Percentiles rank a stretch among this genome's conserved stretches.
Evolutionary conservation across 2,797 vertebrate genomes (phyloP).

Genomic region (Sorex maritimensis): DNA sequence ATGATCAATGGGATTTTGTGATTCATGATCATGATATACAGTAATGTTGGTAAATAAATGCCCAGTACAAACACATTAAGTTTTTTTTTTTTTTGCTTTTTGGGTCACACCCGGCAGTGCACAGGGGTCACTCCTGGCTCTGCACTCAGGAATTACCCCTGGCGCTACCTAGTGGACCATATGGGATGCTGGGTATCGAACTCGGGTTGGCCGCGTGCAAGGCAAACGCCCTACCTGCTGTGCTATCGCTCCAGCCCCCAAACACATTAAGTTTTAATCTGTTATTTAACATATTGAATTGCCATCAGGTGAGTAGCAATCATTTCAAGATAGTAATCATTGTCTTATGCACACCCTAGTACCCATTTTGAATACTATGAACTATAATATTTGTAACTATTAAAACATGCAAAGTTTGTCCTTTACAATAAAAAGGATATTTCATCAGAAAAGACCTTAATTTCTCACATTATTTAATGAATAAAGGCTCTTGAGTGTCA

Average conservation of each 20-base stretch:
- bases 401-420: not conserved
- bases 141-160: no score
- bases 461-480: not conserved
- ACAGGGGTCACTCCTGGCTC: no score
- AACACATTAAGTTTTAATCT: constrained; percentile 2
- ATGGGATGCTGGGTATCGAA: no score
- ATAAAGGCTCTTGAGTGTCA: not conserved
- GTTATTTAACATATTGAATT: not conserved
- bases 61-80: not conserved
- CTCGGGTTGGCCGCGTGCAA: no score
- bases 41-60: not conserved
- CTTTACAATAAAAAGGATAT: not conserved
- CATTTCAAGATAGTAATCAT: not conserved
- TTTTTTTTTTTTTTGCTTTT: not conserved
- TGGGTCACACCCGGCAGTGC: no score
- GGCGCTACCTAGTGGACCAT: no score
- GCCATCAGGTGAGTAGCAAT: not conserved
- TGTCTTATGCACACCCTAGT: no score
- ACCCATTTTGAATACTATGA: not conserved
- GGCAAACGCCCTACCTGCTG: no score
- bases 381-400: no score
- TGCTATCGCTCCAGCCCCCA: no score
- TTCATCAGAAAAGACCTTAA: not conserved
- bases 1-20: no score
- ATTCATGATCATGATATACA: not conserved